Percentiles rank a stretch among this genome's conserved stretches.
These are phyloP conservation scores for Sialia sialis DNA, from an alignment of 2,113 vertebrate genomes.

Conservation along the genomic window DNA sequence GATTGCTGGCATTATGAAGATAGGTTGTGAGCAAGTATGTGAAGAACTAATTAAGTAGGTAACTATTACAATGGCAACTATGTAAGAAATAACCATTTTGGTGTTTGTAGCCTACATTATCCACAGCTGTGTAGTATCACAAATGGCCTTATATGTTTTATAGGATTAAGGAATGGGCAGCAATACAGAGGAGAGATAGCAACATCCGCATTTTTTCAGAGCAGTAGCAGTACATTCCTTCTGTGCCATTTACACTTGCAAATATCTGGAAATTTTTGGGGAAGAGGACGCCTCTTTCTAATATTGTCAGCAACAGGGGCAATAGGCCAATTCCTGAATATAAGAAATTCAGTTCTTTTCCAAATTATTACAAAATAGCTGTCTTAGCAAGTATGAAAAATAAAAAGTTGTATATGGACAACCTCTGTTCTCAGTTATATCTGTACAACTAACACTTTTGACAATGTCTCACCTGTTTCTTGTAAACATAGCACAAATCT, in stretches of 20 bases:
- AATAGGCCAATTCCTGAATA: not conserved
- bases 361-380: not conserved
- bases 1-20: not conserved
- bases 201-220: not conserved
- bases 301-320: not conserved
- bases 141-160: not conserved
- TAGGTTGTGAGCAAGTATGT: not conserved
- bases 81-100: not conserved
- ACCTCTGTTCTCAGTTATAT: not conserved
- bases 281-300: not conserved
- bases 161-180: not conserved
- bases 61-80: not conserved
- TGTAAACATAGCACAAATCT: not conserved
- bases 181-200: not conserved
- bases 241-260: not conserved
- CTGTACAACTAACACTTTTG: not conserved
- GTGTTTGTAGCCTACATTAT: not conserved
- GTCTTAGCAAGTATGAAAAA: not conserved
- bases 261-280: not conserved
- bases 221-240: not conserved
- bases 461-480: not conserved
- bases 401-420: not conserved
- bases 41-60: not conserved
- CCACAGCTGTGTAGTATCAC: not conserved
- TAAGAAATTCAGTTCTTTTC: not conserved